Percentiles rank a stretch among this genome's conserved stretches.
phyloP scores from a whole-genome alignment of 2,797 vertebrate species.

The Microctenopoma lineatum region DNA sequence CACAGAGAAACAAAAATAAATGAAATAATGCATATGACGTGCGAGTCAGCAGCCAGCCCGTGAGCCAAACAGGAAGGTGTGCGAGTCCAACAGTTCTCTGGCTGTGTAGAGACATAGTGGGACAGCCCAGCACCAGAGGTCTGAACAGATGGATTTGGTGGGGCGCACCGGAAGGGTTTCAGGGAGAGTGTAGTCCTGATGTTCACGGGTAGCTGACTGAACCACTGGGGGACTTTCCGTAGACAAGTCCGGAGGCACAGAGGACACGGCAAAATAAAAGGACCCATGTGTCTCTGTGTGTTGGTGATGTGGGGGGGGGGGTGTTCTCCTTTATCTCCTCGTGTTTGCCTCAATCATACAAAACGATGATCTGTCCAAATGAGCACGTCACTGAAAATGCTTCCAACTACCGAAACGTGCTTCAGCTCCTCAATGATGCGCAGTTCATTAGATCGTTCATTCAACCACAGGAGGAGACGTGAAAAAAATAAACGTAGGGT shows the following conservation, averaged over 20 bases:
- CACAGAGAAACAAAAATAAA: background rate
- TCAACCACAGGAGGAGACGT: too few relatives aligned
- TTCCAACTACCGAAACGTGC: slow-evolving; percentile 34
- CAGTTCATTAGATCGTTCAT: slow-evolving; percentile 30
- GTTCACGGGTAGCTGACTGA: slow-evolving; percentile 67
- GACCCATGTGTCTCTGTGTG: background rate
- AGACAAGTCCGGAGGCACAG: slow-evolving; percentile 4
- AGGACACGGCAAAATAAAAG: background rate
- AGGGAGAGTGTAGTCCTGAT: slow-evolving; percentile 55
- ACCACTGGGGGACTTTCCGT: slow-evolving; percentile 28
- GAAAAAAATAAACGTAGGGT: too few relatives aligned
- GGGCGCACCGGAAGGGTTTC: slow-evolving; percentile 62
- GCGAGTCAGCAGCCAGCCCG: slow-evolving; percentile 11
- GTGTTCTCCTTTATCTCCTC: background rate
- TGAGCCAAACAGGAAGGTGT: slow-evolving; percentile 53
- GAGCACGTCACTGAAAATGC: slow-evolving; percentile 45
- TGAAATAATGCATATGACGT: background rate
- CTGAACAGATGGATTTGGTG: slow-evolving; percentile 75
- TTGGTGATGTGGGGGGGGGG: slow-evolving; percentile 6
- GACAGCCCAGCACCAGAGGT: slow-evolving; percentile 49
- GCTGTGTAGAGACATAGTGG: slow-evolving; percentile 28
- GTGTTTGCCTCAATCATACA: slow-evolving; percentile 20
- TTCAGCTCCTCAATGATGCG: slow-evolving; percentile 14
- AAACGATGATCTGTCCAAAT: slow-evolving; percentile 59
- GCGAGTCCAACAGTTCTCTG: slow-evolving; percentile 33